Conservation (phyloP, 1,140 invertebrate genomes). For the Drosophila sp. region DNA sequence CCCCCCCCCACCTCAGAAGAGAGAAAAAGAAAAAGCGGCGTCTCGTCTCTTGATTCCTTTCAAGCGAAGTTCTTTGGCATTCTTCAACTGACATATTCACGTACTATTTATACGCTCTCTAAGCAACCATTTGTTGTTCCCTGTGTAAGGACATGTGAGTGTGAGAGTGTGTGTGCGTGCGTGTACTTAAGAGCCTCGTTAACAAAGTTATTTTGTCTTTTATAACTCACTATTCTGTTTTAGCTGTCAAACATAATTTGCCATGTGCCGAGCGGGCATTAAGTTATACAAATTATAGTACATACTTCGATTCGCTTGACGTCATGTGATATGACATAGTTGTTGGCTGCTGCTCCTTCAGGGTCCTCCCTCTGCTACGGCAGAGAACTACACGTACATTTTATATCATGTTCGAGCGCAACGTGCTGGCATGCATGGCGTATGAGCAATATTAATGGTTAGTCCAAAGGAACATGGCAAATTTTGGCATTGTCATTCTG, state of each 20-base stretch:
- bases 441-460: constrained; percentile 63
- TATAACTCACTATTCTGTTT: constrained; percentile 69
- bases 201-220: constrained; percentile 84
- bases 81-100: constrained; percentile 63
- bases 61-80: constrained; percentile 60
- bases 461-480: constrained; percentile 34
- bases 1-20: no score
- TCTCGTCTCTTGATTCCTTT: constrained; percentile 18
- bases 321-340: constrained; percentile 70
- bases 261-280: constrained; percentile 66
- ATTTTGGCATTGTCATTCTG: constrained; percentile 72
- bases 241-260: constrained; percentile 74
- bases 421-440: constrained; percentile 71
- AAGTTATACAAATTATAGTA: constrained; percentile 55
- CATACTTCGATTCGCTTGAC: constrained; percentile 63
- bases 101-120: constrained; percentile 42
- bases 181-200: constrained; percentile 81
- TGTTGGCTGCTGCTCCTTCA: neutral
- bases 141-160: constrained; percentile 13
- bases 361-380: neutral
- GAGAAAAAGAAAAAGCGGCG: neutral
- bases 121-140: constrained; percentile 38
- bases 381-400: constrained; percentile 34
- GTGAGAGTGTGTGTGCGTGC: constrained; percentile 40
- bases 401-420: constrained; percentile 59